Conservation (phyloP, 2,888 invertebrate species). For the Erannis defoliaria region DNA sequence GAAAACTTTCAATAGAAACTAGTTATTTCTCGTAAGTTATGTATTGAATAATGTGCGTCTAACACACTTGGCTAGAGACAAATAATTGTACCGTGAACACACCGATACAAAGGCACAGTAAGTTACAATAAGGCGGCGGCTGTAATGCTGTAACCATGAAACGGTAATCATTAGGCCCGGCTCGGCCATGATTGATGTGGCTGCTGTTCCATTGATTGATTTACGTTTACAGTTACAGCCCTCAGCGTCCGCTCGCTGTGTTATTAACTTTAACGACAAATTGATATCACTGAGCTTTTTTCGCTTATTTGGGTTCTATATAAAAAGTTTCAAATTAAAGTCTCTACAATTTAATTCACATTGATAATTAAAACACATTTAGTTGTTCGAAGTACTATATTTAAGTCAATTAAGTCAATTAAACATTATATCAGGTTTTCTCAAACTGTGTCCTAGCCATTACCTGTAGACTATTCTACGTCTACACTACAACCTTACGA, state of each 20-base stretch:
- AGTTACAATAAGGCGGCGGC: constrained; percentile 16
- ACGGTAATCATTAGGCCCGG: constrained; percentile 20
- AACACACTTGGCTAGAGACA: background rate
- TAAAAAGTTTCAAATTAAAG: too few species aligned
- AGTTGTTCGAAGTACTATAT: too few species aligned
- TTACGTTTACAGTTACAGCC: constrained; percentile 29
- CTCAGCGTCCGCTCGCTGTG: constrained; percentile 4
- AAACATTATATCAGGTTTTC: too few species aligned
- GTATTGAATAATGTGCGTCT: background rate
- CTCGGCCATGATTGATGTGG: constrained; percentile 27
- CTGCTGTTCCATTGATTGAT: constrained; percentile 29
- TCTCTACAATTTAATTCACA: too few species aligned
- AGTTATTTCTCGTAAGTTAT: constrained; percentile 4
- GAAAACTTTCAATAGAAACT: background rate
- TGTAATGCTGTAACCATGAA: constrained; percentile 22
- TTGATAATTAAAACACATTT: too few species aligned
- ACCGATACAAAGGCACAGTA: background rate
- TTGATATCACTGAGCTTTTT: background rate
- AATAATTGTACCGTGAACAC: background rate
- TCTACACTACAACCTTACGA: too few species aligned
- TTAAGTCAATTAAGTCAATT: too few species aligned
- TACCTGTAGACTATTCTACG: too few species aligned
- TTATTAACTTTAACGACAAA: constrained; percentile 17
- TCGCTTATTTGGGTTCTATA: too few species aligned
- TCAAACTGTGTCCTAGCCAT: too few species aligned